Evolutionary conservation across 1,140 invertebrate genomes (phyloP), one percentile per base, ranked within the genome.

Genomic region (Plutomurus gul): DNA sequence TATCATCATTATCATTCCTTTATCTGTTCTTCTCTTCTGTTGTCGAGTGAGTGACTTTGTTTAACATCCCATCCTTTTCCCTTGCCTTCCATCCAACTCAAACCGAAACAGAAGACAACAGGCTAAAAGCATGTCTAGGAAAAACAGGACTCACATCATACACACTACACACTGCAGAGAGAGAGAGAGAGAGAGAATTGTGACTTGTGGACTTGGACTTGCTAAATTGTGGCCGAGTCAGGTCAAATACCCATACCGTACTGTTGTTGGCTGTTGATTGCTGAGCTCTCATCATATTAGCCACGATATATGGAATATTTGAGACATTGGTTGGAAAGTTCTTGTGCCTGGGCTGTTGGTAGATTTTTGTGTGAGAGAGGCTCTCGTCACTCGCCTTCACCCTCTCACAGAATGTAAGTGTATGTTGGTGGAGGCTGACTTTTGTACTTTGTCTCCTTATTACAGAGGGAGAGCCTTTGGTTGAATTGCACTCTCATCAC

Each of bases 1-100:
- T 51, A 51, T 51, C 47, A 51, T 65, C 56, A 65, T 65, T 65
- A 65, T 65, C 56, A 65, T 65, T 65, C 56, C 56, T 65, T 22
- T 27, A 65, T 65, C 56, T 16, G 22, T 60, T 60, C 4, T 60
- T 25, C 36, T 36, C 27, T 30, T 13, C 51, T 56, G n/a, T n/a
- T 25, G 56, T 65, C 27, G 30, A 65, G 27, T 65, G 27, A 65
- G 25, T 65, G 18, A 51, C 56, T 51, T 11, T 33, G 27, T n/a
- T 13, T 65, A 1, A n/a, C n/a, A n/a, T n/a, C 18, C 18, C 40
- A 3, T 60, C 51, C 51, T 33, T 30, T 30, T 3, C 27, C 8
- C 27, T 11, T 27, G n/a, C 51, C 25, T 36, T 65, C 16, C 56
- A 27, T 65, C 25, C 20, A 16, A 16, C 20, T 47, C 43, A 47